Percentiles rank a stretch among this genome's conserved stretches.
These are phyloP conservation scores for Sycophila texana DNA, from an alignment of 2,888 invertebrate genomes.

Conservation along the genomic window DNA sequence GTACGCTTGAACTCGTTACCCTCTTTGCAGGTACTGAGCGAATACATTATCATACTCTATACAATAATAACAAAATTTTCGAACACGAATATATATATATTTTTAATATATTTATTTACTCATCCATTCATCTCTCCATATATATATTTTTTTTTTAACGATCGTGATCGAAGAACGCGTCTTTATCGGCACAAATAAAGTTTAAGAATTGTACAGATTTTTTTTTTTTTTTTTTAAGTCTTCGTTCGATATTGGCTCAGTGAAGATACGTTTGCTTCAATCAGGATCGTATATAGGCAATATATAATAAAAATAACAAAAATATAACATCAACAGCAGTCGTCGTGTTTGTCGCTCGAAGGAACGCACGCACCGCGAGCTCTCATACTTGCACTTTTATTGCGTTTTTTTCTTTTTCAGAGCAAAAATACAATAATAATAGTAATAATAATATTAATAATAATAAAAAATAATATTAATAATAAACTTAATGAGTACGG, in stretches of 20 bases:
- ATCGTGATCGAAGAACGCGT: slow-evolving; percentile 64
- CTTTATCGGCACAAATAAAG: slow-evolving; percentile 57
- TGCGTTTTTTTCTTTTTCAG: slow-evolving; percentile 61
- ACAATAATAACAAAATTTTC: slow-evolving; percentile 72
- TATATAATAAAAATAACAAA: slow-evolving; percentile 72
- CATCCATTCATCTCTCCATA: slow-evolving; percentile 48
- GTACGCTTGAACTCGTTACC: slow-evolving; percentile 62
- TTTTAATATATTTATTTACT: slow-evolving; percentile 50
- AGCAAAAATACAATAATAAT: slow-evolving; percentile 62
- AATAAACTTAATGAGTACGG: slow-evolving; percentile 57
- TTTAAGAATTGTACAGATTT: slow-evolving; percentile 26
- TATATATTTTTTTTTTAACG: slow-evolving; percentile 61
- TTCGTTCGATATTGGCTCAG: slow-evolving; percentile 38
- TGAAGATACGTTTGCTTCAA: slow-evolving; percentile 61
- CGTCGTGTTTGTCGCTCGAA: slow-evolving; percentile 66
- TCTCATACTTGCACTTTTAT: slow-evolving; percentile 64
- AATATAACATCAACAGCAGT: slow-evolving; percentile 75
- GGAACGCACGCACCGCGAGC: slow-evolving; percentile 61
- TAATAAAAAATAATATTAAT: slow-evolving; percentile 57
- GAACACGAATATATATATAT: slow-evolving; percentile 58
- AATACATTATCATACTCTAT: slow-evolving; percentile 66
- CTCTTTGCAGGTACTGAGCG: slow-evolving; percentile 64
- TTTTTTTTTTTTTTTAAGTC: neutral
- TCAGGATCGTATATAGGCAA: slow-evolving; percentile 62
- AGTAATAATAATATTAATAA: slow-evolving; percentile 47